phyloP scores from a whole-genome alignment of 1,140 invertebrate genomes.

The Tetragonula clypearis region DNA sequence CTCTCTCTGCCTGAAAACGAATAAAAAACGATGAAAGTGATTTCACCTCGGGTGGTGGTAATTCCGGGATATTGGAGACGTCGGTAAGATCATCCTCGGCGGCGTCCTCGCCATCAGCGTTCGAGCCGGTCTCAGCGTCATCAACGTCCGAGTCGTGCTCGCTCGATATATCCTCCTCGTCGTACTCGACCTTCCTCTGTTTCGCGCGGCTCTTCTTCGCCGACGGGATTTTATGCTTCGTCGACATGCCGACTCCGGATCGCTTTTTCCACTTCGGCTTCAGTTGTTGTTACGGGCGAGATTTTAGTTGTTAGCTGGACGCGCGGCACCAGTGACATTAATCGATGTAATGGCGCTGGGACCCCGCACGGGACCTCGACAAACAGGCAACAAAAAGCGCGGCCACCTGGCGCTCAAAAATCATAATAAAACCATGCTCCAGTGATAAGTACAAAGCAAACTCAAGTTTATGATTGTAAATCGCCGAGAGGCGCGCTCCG shows the following conservation, averaged over 20 bases:
- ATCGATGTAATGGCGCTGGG: conserved; percentile 72
- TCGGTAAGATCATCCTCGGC: conserved; percentile 75
- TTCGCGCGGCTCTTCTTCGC: conserved; percentile 76
- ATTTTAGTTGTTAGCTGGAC: conserved; percentile 17
- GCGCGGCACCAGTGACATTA: conserved; percentile 64
- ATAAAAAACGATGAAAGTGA: conserved; percentile 41
- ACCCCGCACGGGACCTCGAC: no score
- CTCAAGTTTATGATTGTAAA: conserved; percentile 68
- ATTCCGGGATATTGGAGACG: conserved; percentile 74
- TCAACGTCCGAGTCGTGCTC: conserved; percentile 79
- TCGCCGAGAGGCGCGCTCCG: conserved; percentile 50
- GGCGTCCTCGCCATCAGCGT: conserved; percentile 75
- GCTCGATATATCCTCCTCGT: conserved; percentile 80
- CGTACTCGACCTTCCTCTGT: conserved; percentile 77
- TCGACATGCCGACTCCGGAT: conserved; percentile 65
- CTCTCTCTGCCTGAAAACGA: conserved; percentile 7
- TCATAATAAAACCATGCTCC: conserved; percentile 75
- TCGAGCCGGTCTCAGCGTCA: conserved; percentile 74
- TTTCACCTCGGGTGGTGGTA: conserved; percentile 77
- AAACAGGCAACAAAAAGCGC: conserved; percentile 68
- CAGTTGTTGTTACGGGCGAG: conserved; percentile 1
- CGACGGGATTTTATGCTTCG: conserved; percentile 73
- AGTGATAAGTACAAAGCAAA: conserved; percentile 69
- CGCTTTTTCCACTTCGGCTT: not conserved
- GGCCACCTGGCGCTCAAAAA: conserved; percentile 75